Evolutionary conservation across 2,888 invertebrate species (phyloP), one percentile per base, ranked within the genome.

Genomic region (Sesia bembeciformis): DNA sequence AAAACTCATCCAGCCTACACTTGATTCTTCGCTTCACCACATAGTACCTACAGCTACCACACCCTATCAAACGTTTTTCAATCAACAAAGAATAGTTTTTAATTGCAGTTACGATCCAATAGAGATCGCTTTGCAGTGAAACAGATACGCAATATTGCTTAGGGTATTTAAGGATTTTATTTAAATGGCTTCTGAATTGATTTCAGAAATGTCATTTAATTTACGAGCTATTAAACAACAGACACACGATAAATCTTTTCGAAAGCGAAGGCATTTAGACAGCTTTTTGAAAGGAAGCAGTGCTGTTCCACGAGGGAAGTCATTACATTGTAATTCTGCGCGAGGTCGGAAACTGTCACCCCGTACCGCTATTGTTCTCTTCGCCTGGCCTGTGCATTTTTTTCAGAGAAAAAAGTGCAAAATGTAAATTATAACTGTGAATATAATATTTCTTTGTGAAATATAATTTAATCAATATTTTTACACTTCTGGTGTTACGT

Each of bases 71-170:
- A 46, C 46, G 8, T 46, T 46, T 46, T 46, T 4, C 46, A 46
- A 46, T 46, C 46, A 46, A 53, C 42, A 51, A 54, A 54, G 41
- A 41, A 38, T 7, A 3, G 51, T 8, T 53, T 49, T 42, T n/a
- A 51, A 46, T 46, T n/a, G n/a, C 6, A 46, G 46, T 46, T 23
- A 46, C 46, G 46, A 46, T 46, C 46, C 7, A 46, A 46, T 46
- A 23, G 50, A 52, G 55, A 57, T 7, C 56, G 50, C 57, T 56
- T 53, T 57, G 52, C 39, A 57, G 52, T 56, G 56, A 57, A 56
- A 49, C 53, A 56, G 51, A 52, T 54, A 56, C 56, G 54, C 53
- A 58, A 60, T 59, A 61, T 58, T 62, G 60, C 56, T 59, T 59
- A 59, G 61, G 54, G 55, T 52, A 53, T 58, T 54, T 60, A 56